Base-by-base conservation (phyloP, 2,797 vertebrate genomes). In the Liparis tanakae region DNA sequence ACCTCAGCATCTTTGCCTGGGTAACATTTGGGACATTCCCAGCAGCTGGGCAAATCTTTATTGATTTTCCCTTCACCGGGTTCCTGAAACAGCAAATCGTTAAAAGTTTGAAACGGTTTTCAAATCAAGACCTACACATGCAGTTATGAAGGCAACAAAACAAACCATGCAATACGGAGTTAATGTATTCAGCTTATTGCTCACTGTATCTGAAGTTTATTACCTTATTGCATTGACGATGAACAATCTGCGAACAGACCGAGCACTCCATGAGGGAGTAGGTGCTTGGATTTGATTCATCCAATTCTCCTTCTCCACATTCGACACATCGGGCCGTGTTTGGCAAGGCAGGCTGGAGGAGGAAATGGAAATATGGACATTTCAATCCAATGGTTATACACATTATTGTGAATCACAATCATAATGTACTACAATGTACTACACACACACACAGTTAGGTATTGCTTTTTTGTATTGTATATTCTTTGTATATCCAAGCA, bases 11-110 rank as follows among this genome's bases (percentile, higher is more conserved):
- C 91, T 84, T 94, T 93, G 69, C 87, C 95, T 76, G 97, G 95
- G 81, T 95, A 95, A 94, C 98, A 99, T 87, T 96, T 98, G 10
- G 98, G 98, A 91, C 98, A 99, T 77, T 98, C 97, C 98, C 98
- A 99, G 92, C 96, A 98, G 92, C 97, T 99, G 5, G 98, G 98
- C 81, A 99, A 94, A 86, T 98, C 97, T 14, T 97, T 95, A 10
- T 97, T 98, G 79, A 99, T 94, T 84, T 96, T 94, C 2, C 97
- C 97, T 79, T 98, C 96, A 61, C 96, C 95, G 48, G 96, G 95
- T 88, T 97, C 96, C 98, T 99, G 89, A 65, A 70, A 86, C 7
- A 86, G 1, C 75, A 6, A 81, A 33, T 6, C 67, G 18, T 43
- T 22, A 2, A 34, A 37, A 33, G 20, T 64, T 15, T 59, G 3